A percentile compares a stretch with the other conserved stretches of the same genome.
These are phyloP conservation scores for Drosophila prosaltans DNA, from an alignment of 1,140 invertebrate species.

Conservation along the genomic window DNA sequence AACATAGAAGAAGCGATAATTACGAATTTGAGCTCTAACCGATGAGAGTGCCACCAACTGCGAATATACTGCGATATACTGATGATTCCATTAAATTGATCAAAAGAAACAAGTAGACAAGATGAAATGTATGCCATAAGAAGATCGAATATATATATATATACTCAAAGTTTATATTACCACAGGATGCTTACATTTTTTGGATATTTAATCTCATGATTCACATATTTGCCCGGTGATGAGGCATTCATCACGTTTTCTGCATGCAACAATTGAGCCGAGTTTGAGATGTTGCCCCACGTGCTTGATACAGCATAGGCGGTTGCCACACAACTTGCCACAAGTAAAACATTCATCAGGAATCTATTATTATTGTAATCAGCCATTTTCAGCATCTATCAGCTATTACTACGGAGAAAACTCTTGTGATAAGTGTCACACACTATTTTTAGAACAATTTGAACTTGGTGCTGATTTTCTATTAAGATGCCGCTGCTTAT, in stretches of 20 bases:
- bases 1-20: constrained; percentile 13
- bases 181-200: constrained; percentile 61
- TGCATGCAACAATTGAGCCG: constrained; percentile 68
- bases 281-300: constrained; percentile 73
- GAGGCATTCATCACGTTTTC: constrained; percentile 68
- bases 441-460: constrained; percentile 33
- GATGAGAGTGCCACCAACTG: not conserved
- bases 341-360: constrained; percentile 26
- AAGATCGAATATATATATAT: constrained; percentile 1
- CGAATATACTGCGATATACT: not conserved
- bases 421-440: constrained; percentile 15
- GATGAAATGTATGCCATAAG: not conserved
- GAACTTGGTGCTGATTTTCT: constrained; percentile 33
- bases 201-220: constrained; percentile 71
- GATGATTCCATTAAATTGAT: not conserved
- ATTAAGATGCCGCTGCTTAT: constrained; percentile 3
- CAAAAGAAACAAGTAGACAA: not conserved
- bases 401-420: not conserved
- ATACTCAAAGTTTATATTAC: not conserved
- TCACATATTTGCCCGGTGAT: constrained; percentile 66
- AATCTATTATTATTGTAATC: constrained; percentile 18
- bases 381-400: constrained; percentile 29
- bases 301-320: constrained; percentile 64
- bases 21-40: not conserved
- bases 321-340: constrained; percentile 45